Evolutionary conservation across 2,113 vertebrate genomes (phyloP), one percentile per base, ranked within the genome.

Genomic region (Trichomycterus rosablanca): DNA sequence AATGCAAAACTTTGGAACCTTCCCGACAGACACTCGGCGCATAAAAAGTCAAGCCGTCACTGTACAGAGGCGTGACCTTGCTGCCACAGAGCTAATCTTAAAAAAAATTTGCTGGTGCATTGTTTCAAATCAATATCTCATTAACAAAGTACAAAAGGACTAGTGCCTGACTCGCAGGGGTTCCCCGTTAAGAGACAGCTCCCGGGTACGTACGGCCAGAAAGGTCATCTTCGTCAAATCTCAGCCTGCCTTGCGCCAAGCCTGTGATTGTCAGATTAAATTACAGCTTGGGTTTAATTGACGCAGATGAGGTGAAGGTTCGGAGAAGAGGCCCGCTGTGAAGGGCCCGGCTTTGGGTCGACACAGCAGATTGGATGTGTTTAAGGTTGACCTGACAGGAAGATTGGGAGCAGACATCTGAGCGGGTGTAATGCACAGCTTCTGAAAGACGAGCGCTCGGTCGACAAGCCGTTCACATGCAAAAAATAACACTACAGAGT

Each of bases 41-140:
- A 68, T 54, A 76, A 35, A 70, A 78, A 77, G 83, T 30, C 74
- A 79, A 79, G 78, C 83, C 80, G 77, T 79, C 72, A 81, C 76
- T 80, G 81, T 80, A 69, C 55, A 81, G 40, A 48, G 14, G 11
- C 20, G 48, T 66, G 67, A 74, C 71, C 67, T 74, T 74, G 66
- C 63, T 66, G 32, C 51, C 57, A 55, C 48, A 23, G 40, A 62
- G 67, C 40, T 66, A 74, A 74, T 62, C 67, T 69, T n/a, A 56
- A 70, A 60, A 65, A n/a, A 76, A 73, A 78, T 71, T 95, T 93
- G 87, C 88, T 87, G 87, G 86, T 85, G 81, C 89, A 96, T 95
- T 97, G 94, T 96, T 97, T 98, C 90, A 91, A 94, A 98, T 98
- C 93, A 97, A 98, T 99, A 99, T 96, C 91, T 97, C 94, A 99